phyloP scores from a whole-genome alignment of 2,113 vertebrate genomes.

The Azemiops feae region DNA sequence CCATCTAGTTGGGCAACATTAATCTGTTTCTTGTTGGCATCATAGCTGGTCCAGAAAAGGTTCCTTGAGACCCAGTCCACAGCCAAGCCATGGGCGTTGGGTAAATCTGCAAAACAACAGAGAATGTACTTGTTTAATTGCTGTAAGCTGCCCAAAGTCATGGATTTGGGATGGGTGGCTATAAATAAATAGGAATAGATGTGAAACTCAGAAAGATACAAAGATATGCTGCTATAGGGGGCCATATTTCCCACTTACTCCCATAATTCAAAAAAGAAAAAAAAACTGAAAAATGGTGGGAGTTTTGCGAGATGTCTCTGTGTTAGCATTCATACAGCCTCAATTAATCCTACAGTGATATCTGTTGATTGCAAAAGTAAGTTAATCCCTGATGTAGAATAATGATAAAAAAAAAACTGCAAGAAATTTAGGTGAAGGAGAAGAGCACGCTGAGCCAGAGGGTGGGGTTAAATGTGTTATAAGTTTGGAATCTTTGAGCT shows the following conservation, averaged over 20 bases:
- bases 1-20: constrained; percentile 94
- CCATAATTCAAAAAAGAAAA: background rate
- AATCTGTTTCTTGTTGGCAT: constrained; percentile 96
- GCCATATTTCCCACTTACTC: background rate
- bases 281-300: background rate
- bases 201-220: background rate
- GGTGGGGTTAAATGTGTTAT: background rate
- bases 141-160: background rate
- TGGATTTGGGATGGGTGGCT: background rate
- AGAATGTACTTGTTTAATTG: background rate
- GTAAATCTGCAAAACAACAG: constrained; percentile 80
- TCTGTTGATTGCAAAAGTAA: background rate
- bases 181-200: background rate
- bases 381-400: background rate
- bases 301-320: background rate
- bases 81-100: constrained; percentile 91
- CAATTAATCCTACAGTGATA: background rate
- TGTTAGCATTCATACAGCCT: background rate
- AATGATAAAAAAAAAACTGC: background rate
- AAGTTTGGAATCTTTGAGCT: background rate
- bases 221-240: background rate
- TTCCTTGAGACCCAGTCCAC: constrained; percentile 98
- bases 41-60: constrained; percentile 97
- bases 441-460: background rate
- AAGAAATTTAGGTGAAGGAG: background rate